Evolutionary conservation across 2,113 vertebrate species (phyloP).

Genomic region (Calcarius ornatus): DNA sequence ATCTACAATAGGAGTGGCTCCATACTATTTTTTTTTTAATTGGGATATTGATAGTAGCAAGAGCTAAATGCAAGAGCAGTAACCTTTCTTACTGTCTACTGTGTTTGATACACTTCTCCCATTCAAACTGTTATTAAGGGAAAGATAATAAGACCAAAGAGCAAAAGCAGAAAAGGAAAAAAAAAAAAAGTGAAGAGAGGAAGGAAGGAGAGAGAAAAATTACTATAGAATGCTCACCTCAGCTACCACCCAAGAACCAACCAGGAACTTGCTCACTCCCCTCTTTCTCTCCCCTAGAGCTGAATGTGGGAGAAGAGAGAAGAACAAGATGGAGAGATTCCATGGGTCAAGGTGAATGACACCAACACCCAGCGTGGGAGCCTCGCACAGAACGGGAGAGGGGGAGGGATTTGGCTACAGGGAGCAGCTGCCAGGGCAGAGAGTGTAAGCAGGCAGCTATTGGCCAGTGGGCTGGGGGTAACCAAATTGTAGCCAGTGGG

Average conservation of each 20-base stretch:
- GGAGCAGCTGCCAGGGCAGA: background rate
- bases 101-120: background rate
- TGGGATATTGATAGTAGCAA: background rate
- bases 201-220: background rate
- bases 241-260: background rate
- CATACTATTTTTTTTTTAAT: background rate
- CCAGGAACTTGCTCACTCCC: background rate
- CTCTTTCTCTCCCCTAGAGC: background rate
- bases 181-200: background rate
- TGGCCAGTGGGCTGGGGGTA: background rate
- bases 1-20: background rate
- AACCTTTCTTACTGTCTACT: background rate
- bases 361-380: background rate
- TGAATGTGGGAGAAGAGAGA: background rate
- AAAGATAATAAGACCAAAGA: background rate
- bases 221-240: background rate
- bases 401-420: background rate
- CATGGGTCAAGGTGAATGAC: background rate
- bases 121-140: background rate
- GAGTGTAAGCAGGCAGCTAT: background rate
- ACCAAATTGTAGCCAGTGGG: background rate
- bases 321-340: background rate
- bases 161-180: background rate
- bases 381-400: background rate
- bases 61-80: background rate